Evolutionary conservation across 2,113 vertebrate genomes (phyloP), one percentile per base, ranked within the genome.

Genomic region (Chlamydotis undulata): DNA sequence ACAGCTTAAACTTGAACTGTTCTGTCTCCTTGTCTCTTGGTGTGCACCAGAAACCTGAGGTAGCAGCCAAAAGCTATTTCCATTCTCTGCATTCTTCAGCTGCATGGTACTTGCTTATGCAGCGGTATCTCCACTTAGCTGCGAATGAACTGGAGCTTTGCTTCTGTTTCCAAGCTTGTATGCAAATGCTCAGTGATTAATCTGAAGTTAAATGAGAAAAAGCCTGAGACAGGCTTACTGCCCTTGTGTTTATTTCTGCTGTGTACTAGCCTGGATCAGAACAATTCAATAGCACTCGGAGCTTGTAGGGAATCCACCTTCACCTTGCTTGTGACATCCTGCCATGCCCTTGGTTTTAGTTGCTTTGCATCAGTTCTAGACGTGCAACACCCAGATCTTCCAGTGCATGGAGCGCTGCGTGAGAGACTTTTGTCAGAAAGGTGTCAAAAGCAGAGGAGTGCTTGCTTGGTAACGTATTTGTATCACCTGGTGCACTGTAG

Each of bases 271-370:
- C 31, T 16, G 28, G 45, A 35, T 87, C 35, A 56, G 57, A 67
- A 52, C 8, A 2, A 4, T 64, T 74, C 14, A 29, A 35, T 19
- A 57, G 28, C 33, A 25, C 47, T 70, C 4, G 1, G 37, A 50
- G 35, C 31, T 76, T 80, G 52, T 33, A 52, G 50, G 14, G 10
- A 84, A 70, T 35, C 47, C 9, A 24, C 15, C 17, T 50, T 81
- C 13, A 9, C 6, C 4, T 83, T 23, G 50, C 4, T 1, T n/a
- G 18, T 28, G 21, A 7, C 1, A 1, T 80, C 47, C 14, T 35
- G 29, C 21, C n/a, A 18, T 0, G 1, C 35, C 24, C 14, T 37
- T 82, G 12, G 18, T 3, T 84, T 90, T 64, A 3, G 0, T 50
- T 68, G 21, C 24, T 60, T 85, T 65, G 4, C 13, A 8, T 82